phyloP scores from a whole-genome alignment of 2,888 invertebrate species.

The Andrena haemorrhoa region DNA sequence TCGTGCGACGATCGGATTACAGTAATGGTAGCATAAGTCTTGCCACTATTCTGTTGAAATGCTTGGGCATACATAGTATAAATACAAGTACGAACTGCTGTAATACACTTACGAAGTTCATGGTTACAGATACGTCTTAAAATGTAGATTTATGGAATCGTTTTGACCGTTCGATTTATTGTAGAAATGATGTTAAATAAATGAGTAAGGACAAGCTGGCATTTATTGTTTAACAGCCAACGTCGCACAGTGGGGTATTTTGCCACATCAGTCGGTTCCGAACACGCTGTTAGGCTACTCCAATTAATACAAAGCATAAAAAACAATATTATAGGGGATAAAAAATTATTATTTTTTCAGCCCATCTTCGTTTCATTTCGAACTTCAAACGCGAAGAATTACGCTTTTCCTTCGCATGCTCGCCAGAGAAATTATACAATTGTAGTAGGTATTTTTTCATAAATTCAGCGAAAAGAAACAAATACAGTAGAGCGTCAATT shows the following conservation, averaged over 20 bases:
- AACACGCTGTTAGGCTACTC: too few relatives aligned
- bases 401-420: too few relatives aligned
- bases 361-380: too few relatives aligned
- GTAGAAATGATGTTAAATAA: conserved; percentile 75
- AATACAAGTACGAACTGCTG: conserved; percentile 54
- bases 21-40: conserved; percentile 20
- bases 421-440: too few relatives aligned
- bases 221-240: conserved; percentile 42
- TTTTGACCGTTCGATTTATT: conserved; percentile 70
- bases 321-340: too few relatives aligned
- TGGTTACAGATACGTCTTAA: conserved; percentile 62
- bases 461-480: too few relatives aligned
- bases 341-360: too few relatives aligned
- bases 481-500: too few relatives aligned
- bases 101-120: conserved; percentile 60
- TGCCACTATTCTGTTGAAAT: conserved; percentile 55
- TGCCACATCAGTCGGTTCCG: not conserved
- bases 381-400: too few relatives aligned
- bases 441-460: too few relatives aligned
- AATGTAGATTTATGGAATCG: conserved; percentile 72
- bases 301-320: too few relatives aligned
- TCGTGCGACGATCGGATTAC: conserved; percentile 13
- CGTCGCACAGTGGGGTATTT: conserved; percentile 23
- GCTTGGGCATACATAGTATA: conserved; percentile 54
- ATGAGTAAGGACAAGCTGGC: conserved; percentile 63